phyloP scores from a whole-genome alignment of 37 sponge, comb jelly and placozoan genomes.

The Halisarca cf. caerulea region DNA sequence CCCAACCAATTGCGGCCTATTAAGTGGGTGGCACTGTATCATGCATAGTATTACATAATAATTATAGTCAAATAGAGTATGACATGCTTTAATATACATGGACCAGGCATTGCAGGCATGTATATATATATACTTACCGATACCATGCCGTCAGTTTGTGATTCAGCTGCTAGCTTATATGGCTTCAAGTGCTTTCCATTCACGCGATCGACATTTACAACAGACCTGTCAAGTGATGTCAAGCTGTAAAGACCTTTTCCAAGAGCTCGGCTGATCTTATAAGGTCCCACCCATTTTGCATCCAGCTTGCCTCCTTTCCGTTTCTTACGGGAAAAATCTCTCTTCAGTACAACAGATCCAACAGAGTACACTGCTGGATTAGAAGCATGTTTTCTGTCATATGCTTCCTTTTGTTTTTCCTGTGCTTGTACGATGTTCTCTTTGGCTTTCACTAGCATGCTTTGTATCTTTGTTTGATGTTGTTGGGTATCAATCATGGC shows the following conservation, averaged over 20 bases:
- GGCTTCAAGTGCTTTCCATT: slow-evolving; percentile 21
- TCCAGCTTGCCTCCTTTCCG: slow-evolving; percentile 65
- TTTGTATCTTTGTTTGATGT: background rate
- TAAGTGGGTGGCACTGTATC: no score
- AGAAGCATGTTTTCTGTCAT: slow-evolving; percentile 64
- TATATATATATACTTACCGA: no score
- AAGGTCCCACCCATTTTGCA: slow-evolving; percentile 42
- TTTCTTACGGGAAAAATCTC: slow-evolving; percentile 68
- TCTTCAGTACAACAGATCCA: slow-evolving; percentile 54
- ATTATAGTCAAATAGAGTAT: no score
- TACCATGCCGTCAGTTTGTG: no score
- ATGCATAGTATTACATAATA: no score
- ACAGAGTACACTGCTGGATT: slow-evolving; percentile 30
- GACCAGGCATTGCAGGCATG: no score
- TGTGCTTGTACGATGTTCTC: slow-evolving; percentile 70
- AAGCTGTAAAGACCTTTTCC: slow-evolving; percentile 6
- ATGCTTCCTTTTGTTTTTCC: slow-evolving; percentile 64
- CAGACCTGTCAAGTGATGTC: background rate
- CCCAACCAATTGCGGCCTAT: no score
- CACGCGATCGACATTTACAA: background rate
- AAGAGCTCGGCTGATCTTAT: slow-evolving; percentile 31
- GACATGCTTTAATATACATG: no score
- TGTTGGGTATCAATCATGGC: background rate
- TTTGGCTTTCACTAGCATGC: slow-evolving; percentile 51
- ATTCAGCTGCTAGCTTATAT: background rate